Evolutionary conservation across 2,797 vertebrate species (phyloP), one percentile per base, ranked within the genome.

Genomic region (Champsocephalus gunnari): DNA sequence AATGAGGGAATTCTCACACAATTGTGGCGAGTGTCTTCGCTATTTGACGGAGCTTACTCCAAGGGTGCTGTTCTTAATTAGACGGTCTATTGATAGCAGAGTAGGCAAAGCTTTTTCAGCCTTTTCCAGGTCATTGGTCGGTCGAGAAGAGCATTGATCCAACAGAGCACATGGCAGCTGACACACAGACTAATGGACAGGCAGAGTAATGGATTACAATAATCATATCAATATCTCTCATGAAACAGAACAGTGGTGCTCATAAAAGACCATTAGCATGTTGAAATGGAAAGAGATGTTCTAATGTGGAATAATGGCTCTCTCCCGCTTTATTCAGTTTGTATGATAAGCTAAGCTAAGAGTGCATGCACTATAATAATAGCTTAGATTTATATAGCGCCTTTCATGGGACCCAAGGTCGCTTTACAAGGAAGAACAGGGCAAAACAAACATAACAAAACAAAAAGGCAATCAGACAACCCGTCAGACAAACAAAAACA

Each of bases 61-160:
- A 56, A 69, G 75, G 66, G 73, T 74, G 66, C 73, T 78, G 78
- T 67, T 87, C 66, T 88, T 93, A 91, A 94, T 94, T 91, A 91
- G 85, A 85, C 70, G 17, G 66, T 85, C 79, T 91, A 92, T 93
- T 86, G 92, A 93, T 80, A 90, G 86, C 81, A 59, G 82, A 82
- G 80, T 79, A 66, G 74, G 58, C 78, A 80, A 77, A 88, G 81
- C 77, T 79, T 91, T 92, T 90, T 78, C 79, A 81, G 81, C 71
- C 74, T 81, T 92, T 93, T 95, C 89, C 89, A 90, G 94, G 94
- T 94, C 93, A 94, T 51, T 87, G 88, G 77, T 67, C 57, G 68
- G 77, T 67, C 56, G 68, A 80, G 77, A 80, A 76, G 64, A 80
- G 78, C 79, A 94, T 91, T 84, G 92, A 94, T 94, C 89, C 91